Evolutionary conservation across 2,888 invertebrate species (phyloP).

Genomic region (Augiades crinisus): DNA sequence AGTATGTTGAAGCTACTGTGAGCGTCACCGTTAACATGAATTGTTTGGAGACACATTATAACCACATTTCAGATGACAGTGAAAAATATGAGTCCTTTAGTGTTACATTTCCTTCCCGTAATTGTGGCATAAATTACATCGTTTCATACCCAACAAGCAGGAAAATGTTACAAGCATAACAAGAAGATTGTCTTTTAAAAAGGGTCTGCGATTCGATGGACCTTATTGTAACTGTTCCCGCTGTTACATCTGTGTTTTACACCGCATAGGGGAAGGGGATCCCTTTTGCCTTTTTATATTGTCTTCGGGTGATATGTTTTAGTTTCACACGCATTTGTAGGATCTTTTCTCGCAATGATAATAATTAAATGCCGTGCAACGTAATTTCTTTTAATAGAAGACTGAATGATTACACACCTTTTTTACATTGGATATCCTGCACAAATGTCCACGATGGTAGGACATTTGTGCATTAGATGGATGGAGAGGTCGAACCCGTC

Average conservation of each 20-base stretch:
- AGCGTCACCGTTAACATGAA: too few relatives aligned
- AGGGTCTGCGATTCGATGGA: conserved; percentile 39
- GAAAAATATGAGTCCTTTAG: not conserved
- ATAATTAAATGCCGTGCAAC: too few relatives aligned
- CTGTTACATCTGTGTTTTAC: conserved; percentile 41
- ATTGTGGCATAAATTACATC: not conserved
- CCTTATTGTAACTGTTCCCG: conserved; percentile 38
- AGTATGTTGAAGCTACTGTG: too few relatives aligned
- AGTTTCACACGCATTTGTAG: not conserved
- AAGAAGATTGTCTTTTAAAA: conserved; percentile 37
- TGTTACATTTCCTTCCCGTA: not conserved
- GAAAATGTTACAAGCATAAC: conserved; percentile 33
- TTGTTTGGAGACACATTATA: too few relatives aligned
- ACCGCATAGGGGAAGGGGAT: conserved; percentile 38
- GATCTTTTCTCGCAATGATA: not conserved
- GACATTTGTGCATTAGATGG: too few relatives aligned
- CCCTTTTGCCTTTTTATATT: conserved; percentile 21
- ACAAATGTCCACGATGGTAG: too few relatives aligned
- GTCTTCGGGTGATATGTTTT: conserved; percentile 7
- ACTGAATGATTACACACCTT: too few relatives aligned
- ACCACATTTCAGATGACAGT: too few relatives aligned
- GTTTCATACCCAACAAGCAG: conserved; percentile 1
- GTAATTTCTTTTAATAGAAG: too few relatives aligned
- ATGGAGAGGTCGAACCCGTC: too few relatives aligned
- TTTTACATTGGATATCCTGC: too few relatives aligned